These are phyloP conservation scores for Papilio protenor DNA, from an alignment of 2,888 invertebrate species.

Conservation along the genomic window DNA sequence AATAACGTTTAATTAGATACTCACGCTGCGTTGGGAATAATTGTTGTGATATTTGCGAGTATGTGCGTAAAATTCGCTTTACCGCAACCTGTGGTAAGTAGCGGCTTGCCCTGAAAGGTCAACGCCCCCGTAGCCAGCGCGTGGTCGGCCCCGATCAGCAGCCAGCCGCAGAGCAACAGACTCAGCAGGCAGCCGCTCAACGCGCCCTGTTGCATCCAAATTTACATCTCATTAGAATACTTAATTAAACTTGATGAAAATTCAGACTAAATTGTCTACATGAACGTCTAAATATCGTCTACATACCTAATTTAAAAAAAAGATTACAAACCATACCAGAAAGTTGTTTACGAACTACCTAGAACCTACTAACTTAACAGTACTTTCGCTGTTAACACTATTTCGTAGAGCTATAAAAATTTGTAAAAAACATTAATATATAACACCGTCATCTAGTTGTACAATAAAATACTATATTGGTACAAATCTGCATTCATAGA, in stretches of 20 bases:
- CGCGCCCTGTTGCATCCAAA: conserved; percentile 72
- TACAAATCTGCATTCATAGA: neutral
- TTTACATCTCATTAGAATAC: conserved; percentile 22
- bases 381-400: neutral
- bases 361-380: neutral
- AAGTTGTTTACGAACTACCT: neutral
- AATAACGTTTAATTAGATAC: conserved; percentile 52
- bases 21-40: conserved; percentile 65
- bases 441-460: neutral
- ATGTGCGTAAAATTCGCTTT: conserved; percentile 57
- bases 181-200: conserved; percentile 81
- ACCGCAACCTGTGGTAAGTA: conserved; percentile 73
- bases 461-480: neutral
- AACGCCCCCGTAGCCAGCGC: conserved; percentile 77
- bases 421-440: neutral
- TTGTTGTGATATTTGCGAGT: conserved; percentile 53
- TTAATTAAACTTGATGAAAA: neutral
- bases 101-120: conserved; percentile 79
- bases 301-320: no score
- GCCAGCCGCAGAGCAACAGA: conserved; percentile 78
- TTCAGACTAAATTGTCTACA: neutral
- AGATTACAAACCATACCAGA: neutral
- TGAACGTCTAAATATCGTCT: neutral
- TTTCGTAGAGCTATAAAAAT: neutral
- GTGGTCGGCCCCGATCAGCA: conserved; percentile 81